Base-by-base conservation (phyloP, 2,888 invertebrate genomes). In the Podabrus alpinus region DNA sequence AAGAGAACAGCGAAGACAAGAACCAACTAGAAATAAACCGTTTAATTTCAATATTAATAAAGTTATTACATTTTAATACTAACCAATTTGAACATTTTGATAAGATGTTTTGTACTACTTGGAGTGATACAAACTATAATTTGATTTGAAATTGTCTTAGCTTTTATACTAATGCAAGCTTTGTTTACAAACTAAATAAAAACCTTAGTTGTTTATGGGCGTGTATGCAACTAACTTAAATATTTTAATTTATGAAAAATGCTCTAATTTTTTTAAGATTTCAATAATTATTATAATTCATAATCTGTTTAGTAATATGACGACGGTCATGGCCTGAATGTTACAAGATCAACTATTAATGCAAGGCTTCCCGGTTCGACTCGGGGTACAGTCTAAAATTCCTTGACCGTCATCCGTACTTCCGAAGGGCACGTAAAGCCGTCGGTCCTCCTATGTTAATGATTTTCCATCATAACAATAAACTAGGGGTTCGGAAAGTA, bases 1-100 rank as follows among this genome's bases (percentile, higher is more conserved):
- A 78, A 77, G 24, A 78, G 71, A 29, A 71, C 71, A 59, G 73
- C 78, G 59, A 75, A 71, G n/a, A 75, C 71, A 15, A 78, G 19
- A 25, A 77, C 29, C 62, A 78, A 77, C 78, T 78, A 66, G 7
- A 76, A 70, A 67, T 66, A 67, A 66, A 64, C 10, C 4, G n/a
- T n/a, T 7, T 45, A n/a, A 21, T 70, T 21, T 10, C 15, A 9
- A 21, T 21, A 64, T 66, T 16, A 17, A 17, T 61, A 19, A 25
- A 62, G n/a, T 13, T 15, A n/a, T 16, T 29, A 59, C 9, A 17
- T 15, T 17, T 15, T 15, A n/a, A 15, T n/a, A 71, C 71, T 71
- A 25, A 71, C 71, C 66, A 71, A 59, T 67, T 67, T 71, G 71
- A 71, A 71, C 71, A 71, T 71, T 24, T 71, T 71, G 59, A 66